A percentile compares a stretch with the other conserved stretches of the same genome.
Evolutionary conservation across 2,888 invertebrate genomes (phyloP).

Genomic region (Schrankia costaestrigalis): DNA sequence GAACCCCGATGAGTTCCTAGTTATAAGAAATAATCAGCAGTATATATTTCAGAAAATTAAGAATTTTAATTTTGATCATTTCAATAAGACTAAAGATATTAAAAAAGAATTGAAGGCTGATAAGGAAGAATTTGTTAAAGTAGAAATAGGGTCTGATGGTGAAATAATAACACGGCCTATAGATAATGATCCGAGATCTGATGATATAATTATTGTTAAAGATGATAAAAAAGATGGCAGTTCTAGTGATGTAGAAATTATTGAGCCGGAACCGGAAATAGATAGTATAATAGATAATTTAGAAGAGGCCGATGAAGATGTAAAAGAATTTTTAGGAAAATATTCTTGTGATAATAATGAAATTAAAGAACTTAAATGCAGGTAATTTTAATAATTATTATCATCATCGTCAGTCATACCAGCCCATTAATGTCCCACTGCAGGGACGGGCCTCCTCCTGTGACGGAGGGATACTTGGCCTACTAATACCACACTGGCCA

Average conservation of each 20-base stretch:
- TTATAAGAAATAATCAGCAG: slow-evolving; percentile 71
- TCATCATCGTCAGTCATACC: too few relatives aligned
- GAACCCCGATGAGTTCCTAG: slow-evolving; percentile 63
- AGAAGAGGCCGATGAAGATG: slow-evolving; percentile 69
- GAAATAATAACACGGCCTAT: slow-evolving; percentile 61
- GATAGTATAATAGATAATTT: slow-evolving; percentile 66
- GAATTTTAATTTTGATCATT: slow-evolving; percentile 36
- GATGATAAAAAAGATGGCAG: slow-evolving; percentile 43
- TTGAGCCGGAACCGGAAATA: slow-evolving; percentile 57
- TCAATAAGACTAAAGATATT: slow-evolving; percentile 27
- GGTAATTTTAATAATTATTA: too few relatives aligned
- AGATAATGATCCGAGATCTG: slow-evolving; percentile 39
- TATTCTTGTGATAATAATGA: slow-evolving; percentile 45
- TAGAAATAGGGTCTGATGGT: slow-evolving; percentile 69
- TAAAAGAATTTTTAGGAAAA: slow-evolving; percentile 68
- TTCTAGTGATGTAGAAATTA: slow-evolving; percentile 67
- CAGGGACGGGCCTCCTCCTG: too few relatives aligned
- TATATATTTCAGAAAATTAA: slow-evolving; percentile 66
- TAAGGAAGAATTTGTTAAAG: slow-evolving; percentile 60
- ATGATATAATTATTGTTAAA: slow-evolving; percentile 50
- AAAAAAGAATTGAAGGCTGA: slow-evolving; percentile 33
- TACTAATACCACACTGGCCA: too few relatives aligned
- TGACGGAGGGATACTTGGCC: too few relatives aligned
- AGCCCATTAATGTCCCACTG: too few relatives aligned
- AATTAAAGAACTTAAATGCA: slow-evolving; percentile 58